Conservation (phyloP, 2,797 vertebrate genomes). For the Sebastes matsubarae region DNA sequence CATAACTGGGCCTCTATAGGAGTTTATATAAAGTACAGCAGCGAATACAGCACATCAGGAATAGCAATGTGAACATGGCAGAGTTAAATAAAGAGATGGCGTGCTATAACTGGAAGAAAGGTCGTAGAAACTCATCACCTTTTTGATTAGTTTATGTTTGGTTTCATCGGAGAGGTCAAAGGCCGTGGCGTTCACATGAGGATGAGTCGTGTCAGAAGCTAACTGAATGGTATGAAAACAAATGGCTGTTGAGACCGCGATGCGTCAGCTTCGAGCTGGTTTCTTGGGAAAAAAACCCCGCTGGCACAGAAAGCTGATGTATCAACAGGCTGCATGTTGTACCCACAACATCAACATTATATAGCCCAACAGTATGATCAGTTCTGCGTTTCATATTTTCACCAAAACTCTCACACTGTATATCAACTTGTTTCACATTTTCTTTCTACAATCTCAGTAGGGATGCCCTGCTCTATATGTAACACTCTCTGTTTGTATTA, state of each 20-base stretch:
- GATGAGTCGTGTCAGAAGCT: background rate
- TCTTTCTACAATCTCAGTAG: background rate
- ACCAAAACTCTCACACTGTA: too few species aligned
- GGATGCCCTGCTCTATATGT: background rate
- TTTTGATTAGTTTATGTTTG: slow-evolving; percentile 38
- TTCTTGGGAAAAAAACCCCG: background rate
- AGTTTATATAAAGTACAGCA: background rate
- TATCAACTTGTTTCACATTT: background rate
- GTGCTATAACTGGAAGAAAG: slow-evolving; percentile 8
- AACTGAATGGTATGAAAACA: background rate
- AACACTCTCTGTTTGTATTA: background rate
- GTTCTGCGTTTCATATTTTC: background rate
- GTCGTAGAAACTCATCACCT: slow-evolving; percentile 26
- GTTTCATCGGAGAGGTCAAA: slow-evolving; percentile 44
- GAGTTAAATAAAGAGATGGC: slow-evolving; percentile 12
- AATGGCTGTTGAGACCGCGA: background rate
- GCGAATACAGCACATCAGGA: slow-evolving; percentile 32
- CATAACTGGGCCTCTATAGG: slow-evolving; percentile 22
- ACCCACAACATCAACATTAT: background rate
- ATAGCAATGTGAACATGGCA: slow-evolving; percentile 33
- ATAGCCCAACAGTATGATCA: background rate
- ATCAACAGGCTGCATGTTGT: background rate
- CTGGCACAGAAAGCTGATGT: background rate
- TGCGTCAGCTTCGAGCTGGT: background rate
- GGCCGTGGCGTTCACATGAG: slow-evolving; percentile 56